Conservation (phyloP, 1,140 invertebrate species). For the Drosophila simulans region DNA sequence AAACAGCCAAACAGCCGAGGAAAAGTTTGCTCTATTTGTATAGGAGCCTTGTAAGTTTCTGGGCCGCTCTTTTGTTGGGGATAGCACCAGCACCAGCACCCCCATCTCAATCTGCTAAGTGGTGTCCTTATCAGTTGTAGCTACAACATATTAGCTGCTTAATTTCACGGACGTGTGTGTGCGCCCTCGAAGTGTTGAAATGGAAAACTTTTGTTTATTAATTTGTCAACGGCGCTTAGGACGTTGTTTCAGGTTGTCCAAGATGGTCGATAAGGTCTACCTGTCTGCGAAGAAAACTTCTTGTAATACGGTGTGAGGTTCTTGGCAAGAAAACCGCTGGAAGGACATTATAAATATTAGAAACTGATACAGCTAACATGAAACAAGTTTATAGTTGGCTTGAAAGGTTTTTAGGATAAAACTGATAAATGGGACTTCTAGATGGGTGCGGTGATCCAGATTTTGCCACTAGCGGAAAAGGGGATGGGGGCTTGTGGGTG, state of each 20-base stretch:
- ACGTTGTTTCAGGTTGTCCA: constrained; percentile 33
- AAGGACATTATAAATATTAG: too few relatives aligned
- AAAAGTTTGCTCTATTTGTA: constrained; percentile 76
- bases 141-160: constrained; percentile 80
- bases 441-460: constrained; percentile 7
- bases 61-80: constrained; percentile 33
- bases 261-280: constrained; percentile 39
- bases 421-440: not conserved
- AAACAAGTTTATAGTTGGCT: not conserved
- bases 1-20: constrained; percentile 16
- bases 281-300: constrained; percentile 1
- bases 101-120: constrained; percentile 40
- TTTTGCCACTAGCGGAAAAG: not conserved
- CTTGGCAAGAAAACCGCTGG: too few relatives aligned
- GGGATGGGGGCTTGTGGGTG: not conserved
- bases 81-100: not conserved
- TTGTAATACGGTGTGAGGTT: too few relatives aligned
- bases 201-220: constrained; percentile 77
- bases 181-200: constrained; percentile 37
- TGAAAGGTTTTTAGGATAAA: not conserved
- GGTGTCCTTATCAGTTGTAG: constrained; percentile 70
- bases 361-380: not conserved
- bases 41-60: constrained; percentile 60
- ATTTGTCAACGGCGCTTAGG: constrained; percentile 58
- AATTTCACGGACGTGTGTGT: constrained; percentile 55